These are phyloP conservation scores for Ptychadena robeensis DNA, from an alignment of 2,797 vertebrate genomes.

Conservation along the genomic window DNA sequence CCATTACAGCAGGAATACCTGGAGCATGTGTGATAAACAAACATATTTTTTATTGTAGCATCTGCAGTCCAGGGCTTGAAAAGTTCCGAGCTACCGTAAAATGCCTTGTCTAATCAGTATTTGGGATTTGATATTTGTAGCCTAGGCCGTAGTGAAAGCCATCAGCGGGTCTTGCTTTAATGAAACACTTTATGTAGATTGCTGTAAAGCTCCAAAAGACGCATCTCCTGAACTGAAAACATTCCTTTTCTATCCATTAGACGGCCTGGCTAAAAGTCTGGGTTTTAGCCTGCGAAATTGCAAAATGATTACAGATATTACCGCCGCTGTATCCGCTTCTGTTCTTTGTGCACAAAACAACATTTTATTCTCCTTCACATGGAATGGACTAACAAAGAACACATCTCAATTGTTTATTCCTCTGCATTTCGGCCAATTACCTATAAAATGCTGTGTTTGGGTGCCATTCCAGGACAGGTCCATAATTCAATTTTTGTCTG, in stretches of 20 bases:
- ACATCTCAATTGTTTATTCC: neutral
- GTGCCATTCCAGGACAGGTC: neutral
- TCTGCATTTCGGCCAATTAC: neutral
- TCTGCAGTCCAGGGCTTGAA: neutral
- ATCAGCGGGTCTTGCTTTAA: constrained; percentile 13
- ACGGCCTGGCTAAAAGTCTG: neutral
- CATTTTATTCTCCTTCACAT: neutral
- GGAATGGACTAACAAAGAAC: neutral
- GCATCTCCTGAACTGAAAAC: constrained; percentile 14
- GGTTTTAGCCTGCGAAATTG: constrained; percentile 2
- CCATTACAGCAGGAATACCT: neutral
- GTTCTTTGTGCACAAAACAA: neutral
- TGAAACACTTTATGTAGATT: constrained; percentile 11
- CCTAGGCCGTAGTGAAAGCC: neutral
- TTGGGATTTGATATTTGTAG: neutral
- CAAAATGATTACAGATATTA: constrained; percentile 24
- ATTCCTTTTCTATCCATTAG: neutral
- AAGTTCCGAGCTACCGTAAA: neutral
- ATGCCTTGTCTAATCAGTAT: neutral
- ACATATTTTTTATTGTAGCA: constrained; percentile 3
- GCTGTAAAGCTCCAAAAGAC: neutral
- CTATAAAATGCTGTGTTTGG: neutral
- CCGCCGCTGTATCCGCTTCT: neutral
- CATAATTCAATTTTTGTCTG: too few relatives aligned
- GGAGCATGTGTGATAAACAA: neutral